A percentile compares a stretch with the other conserved stretches of the same genome.
Evolutionary conservation across 2,888 invertebrate species (phyloP).

Genomic region (Taphrorychus bicolor): DNA sequence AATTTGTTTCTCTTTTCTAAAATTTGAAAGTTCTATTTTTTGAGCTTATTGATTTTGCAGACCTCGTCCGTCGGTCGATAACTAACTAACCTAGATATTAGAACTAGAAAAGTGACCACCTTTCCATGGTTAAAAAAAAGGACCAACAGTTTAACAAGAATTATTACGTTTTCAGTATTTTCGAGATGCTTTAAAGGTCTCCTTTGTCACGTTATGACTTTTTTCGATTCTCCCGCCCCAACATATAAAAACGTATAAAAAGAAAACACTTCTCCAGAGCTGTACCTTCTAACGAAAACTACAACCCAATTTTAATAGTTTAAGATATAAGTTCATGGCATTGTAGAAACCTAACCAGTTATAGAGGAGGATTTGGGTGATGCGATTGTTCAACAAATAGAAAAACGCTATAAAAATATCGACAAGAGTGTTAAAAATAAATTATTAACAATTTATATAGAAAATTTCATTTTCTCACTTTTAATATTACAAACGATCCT

Average conservation of each 20-base stretch:
- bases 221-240: slow-evolving; percentile 11
- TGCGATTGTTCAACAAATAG: slow-evolving; percentile 32
- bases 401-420: slow-evolving; percentile 24
- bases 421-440: slow-evolving; percentile 19
- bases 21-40: too few relatives aligned
- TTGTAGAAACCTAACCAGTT: slow-evolving; percentile 12
- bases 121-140: too few relatives aligned
- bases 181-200: too few relatives aligned
- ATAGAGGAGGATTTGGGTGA: slow-evolving; percentile 31
- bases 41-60: too few relatives aligned
- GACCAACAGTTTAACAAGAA: too few relatives aligned
- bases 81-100: too few relatives aligned
- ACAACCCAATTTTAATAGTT: slow-evolving; percentile 22
- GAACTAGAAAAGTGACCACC: too few relatives aligned
- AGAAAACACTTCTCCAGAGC: slow-evolving; percentile 9
- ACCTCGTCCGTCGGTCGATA: too few relatives aligned
- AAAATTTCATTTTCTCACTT: slow-evolving; percentile 13
- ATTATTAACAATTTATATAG: slow-evolving; percentile 24
- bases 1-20: too few relatives aligned
- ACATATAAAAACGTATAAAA: slow-evolving; percentile 34
- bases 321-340: slow-evolving; percentile 3
- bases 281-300: slow-evolving; percentile 22
- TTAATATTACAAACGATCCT: neutral
- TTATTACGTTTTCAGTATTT: too few relatives aligned
- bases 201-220: neutral